These are phyloP conservation scores for Lepidothrix coronata DNA, from an alignment of 2,113 vertebrate species.

Conservation along the genomic window DNA sequence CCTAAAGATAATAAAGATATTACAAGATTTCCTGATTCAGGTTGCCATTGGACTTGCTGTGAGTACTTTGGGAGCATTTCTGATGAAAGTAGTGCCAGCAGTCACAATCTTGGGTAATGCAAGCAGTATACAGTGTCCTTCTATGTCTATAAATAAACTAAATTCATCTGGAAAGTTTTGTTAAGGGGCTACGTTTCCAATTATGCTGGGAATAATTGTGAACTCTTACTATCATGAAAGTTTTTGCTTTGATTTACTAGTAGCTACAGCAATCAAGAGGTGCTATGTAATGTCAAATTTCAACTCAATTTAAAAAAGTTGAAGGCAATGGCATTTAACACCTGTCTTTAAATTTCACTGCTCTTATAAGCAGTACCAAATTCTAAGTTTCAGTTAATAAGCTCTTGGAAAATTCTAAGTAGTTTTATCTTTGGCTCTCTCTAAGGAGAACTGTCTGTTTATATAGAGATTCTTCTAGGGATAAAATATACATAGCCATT, in stretches of 20 bases:
- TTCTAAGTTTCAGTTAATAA: slow-evolving; percentile 18
- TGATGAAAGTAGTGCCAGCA: background rate
- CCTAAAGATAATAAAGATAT: background rate
- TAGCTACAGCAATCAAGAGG: background rate
- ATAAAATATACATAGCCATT: background rate
- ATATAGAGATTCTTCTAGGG: slow-evolving; percentile 8
- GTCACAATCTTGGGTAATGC: background rate
- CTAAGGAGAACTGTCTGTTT: slow-evolving; percentile 16
- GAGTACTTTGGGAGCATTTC: background rate
- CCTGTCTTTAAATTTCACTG: slow-evolving; percentile 2
- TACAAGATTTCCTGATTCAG: background rate
- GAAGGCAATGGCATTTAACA: background rate
- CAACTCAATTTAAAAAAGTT: background rate
- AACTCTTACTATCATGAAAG: background rate
- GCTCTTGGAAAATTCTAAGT: background rate
- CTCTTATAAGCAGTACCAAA: background rate
- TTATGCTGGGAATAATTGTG: background rate
- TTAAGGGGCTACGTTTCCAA: background rate
- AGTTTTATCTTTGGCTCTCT: background rate
- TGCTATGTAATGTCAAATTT: background rate
- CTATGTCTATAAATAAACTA: background rate
- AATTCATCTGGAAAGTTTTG: background rate
- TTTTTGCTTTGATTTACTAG: background rate
- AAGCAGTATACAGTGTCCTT: background rate
- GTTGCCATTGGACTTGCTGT: background rate